Evolutionary conservation across 2,113 vertebrate species (phyloP), one percentile per base, ranked within the genome.

Genomic region (Delphinapterus leucas): DNA sequence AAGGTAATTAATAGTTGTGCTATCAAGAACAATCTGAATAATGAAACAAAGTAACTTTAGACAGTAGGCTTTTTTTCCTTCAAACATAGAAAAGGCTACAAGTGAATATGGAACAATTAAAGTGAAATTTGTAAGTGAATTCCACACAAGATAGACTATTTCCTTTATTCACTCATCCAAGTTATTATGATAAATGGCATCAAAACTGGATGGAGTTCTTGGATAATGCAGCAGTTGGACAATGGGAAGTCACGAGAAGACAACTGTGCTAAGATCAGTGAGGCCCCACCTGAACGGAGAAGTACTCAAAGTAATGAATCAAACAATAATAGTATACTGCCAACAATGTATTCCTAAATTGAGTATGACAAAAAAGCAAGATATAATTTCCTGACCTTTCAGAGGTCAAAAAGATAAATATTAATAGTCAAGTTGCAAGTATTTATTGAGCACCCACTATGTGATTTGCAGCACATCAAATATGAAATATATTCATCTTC

Each of bases 21-120:
- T 92, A 71, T 33, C 28, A 88, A 92, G 33, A 93, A 74, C 53
- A 96, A 89, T 44, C 11, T 85, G 41, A 95, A 74, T 87, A 93
- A 95, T 23, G 68, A 92, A 92, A 68, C 68, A 81, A 85, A 93
- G 31, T 8, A 96, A 81, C 10, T 93, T 87, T 3, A 93, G 38
- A 94, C 36, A 47, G 8, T 18, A 70, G 60, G 4, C 8, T 81
- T 83, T 41, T 33, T 33, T 33, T 58, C 60, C n/a, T 79, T 88
- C 47, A 47, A 44, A 79, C 17, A 65, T 38, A 91, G 41, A 65
- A 49, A 82, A 84, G 58, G 38, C 33, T 91, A 31, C 6, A 80
- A 49, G 15, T 55, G 65, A 93, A 96, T 58, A 36, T 55, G 81
- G 31, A 81, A 88, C 49, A 28, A 95, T 38, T 36, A 83, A 12